Evolutionary conservation across 2,888 invertebrate species (phyloP).

Genomic region (Hipparchia semele): DNA sequence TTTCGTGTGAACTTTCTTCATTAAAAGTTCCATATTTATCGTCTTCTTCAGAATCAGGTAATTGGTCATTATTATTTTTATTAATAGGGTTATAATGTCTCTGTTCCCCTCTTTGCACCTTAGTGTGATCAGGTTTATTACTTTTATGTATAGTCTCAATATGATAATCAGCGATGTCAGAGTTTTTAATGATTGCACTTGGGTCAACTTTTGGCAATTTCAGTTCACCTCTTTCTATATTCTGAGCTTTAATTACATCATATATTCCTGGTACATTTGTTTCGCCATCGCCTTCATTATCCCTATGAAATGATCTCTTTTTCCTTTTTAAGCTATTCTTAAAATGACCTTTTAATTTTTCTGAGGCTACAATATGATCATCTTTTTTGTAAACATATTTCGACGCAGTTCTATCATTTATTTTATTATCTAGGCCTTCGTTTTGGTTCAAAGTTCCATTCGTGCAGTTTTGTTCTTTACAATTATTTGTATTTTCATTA

Average conservation of each 20-base stretch:
- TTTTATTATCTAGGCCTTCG: conserved; percentile 35
- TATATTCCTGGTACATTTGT: conserved; percentile 46
- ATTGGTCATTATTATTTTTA: conserved; percentile 10
- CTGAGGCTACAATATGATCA: conserved; percentile 41
- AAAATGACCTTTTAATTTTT: conserved; percentile 58
- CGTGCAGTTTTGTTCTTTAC: conserved; percentile 32
- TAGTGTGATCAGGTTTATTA: conserved; percentile 32
- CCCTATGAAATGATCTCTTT: conserved; percentile 49
- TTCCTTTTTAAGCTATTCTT: conserved; percentile 63
- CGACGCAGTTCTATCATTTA: conserved; percentile 49
- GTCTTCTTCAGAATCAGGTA: conserved; percentile 37
- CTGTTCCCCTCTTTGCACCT: conserved; percentile 33
- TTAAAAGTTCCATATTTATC: conserved; percentile 4
- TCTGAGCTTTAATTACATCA: conserved; percentile 62
- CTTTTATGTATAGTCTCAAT: conserved; percentile 63
- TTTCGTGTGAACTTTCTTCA: neutral
- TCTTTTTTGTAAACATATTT: conserved; percentile 66
- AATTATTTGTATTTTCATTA: conserved; percentile 29
- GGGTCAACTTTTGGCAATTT: conserved; percentile 31
- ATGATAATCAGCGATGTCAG: conserved; percentile 66
- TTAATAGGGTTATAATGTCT: conserved; percentile 35
- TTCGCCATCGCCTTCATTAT: conserved; percentile 23
- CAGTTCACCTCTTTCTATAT: conserved; percentile 44
- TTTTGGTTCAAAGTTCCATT: conserved; percentile 8
- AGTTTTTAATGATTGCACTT: conserved; percentile 51